Conservation (phyloP, 2,888 invertebrate species). For the Hypercompe scribonia region DNA sequence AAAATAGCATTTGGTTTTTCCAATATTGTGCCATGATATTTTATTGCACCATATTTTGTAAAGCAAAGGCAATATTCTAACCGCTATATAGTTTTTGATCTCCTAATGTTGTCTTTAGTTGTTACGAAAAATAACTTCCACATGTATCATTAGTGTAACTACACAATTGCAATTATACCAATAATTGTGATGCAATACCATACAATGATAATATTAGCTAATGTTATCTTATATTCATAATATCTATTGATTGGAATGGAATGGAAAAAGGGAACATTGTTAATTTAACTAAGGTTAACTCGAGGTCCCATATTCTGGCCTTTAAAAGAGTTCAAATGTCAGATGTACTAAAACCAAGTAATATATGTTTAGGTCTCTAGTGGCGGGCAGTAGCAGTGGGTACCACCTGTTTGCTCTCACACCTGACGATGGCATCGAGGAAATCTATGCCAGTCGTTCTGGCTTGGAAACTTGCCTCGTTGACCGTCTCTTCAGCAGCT, state of each 20-base stretch:
- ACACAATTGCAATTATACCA: neutral
- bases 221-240: neutral
- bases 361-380: conserved; percentile 90
- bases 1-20: neutral
- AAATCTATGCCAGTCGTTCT: conserved; percentile 94
- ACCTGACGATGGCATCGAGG: conserved; percentile 94
- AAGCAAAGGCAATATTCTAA: neutral
- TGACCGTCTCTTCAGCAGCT: conserved; percentile 98
- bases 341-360: neutral
- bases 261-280: neutral
- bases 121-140: neutral
- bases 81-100: neutral
- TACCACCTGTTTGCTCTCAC: conserved; percentile 95
- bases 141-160: neutral
- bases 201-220: neutral
- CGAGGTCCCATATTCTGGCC: neutral
- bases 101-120: neutral
- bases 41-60: neutral
- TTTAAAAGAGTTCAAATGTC: neutral
- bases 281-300: neutral
- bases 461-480: conserved; percentile 96
- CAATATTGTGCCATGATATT: neutral
- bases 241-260: neutral
- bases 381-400: conserved; percentile 96
- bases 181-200: neutral